Percentiles rank a stretch among this genome's conserved stretches.
These are phyloP conservation scores for Synergus umbraculus DNA, from an alignment of 2,888 invertebrate species.

Conservation along the genomic window DNA sequence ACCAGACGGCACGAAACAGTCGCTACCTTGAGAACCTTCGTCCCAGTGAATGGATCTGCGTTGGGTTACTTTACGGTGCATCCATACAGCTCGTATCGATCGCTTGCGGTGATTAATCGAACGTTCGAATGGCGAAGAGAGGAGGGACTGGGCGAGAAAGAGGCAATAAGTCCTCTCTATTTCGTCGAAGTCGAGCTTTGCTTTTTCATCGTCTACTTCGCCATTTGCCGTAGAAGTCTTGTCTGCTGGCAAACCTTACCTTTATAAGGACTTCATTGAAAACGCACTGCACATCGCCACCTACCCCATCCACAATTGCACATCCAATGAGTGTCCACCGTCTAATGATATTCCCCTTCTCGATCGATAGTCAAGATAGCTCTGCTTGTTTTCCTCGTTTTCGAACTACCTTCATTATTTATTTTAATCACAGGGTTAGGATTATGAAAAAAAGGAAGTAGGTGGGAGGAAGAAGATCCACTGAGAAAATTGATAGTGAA, in stretches of 20 bases:
- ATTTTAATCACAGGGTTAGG: conserved; percentile 13
- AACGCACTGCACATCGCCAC: conserved; percentile 55
- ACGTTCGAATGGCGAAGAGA: conserved; percentile 6
- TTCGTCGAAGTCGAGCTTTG: conserved; percentile 41
- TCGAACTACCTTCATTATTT: conserved; percentile 17
- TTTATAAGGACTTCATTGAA: conserved; percentile 71
- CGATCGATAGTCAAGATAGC: conserved; percentile 48
- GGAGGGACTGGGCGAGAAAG: conserved; percentile 36
- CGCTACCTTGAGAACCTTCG: conserved; percentile 31
- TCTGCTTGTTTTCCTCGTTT: not conserved
- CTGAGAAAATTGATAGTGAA: conserved; percentile 10
- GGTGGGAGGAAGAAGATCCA: not conserved
- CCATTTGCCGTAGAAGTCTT: conserved; percentile 46
- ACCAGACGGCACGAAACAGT: conserved; percentile 27
- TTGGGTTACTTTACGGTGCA: conserved; percentile 42
- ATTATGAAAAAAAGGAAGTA: conserved; percentile 29
- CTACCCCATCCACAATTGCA: conserved; percentile 44
- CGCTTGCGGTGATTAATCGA: conserved; percentile 42
- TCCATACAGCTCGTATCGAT: conserved; percentile 32
- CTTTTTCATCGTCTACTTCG: conserved; percentile 45
- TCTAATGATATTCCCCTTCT: conserved; percentile 40
- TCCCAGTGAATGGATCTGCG: conserved; percentile 35
- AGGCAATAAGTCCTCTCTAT: conserved; percentile 44
- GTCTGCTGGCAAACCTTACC: conserved; percentile 57
- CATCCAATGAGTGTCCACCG: conserved; percentile 49